Conservation (phyloP, 2,797 vertebrate species). For the Lagothrix lagotricha region DNA sequence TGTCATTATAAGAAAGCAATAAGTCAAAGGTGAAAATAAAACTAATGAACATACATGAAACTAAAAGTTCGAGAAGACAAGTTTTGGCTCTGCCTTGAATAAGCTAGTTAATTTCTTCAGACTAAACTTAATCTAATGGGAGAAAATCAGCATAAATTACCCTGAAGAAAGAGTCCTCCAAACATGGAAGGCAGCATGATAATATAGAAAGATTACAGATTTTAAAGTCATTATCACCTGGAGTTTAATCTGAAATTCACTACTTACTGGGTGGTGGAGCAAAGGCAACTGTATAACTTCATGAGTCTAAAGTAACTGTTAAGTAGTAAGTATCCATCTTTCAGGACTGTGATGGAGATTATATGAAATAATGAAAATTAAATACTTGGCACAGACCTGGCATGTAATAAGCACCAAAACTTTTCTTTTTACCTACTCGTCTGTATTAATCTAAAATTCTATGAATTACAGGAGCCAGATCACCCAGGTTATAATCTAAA, state of each 20-base stretch:
- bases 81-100: neutral
- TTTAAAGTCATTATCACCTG: neutral
- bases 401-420: neutral
- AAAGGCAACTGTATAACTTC: neutral
- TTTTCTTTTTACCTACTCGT: neutral
- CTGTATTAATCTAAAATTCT: neutral
- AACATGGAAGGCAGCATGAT: neutral
- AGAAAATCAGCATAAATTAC: neutral
- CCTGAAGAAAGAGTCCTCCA: neutral
- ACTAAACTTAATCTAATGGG: neutral
- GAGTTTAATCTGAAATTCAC: constrained; percentile 13
- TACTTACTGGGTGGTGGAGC: neutral
- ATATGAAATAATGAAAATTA: constrained; percentile 26
- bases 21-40: neutral
- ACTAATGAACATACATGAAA: neutral
- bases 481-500: neutral
- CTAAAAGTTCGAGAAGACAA: neutral
- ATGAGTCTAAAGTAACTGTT: neutral
- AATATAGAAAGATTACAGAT: neutral
- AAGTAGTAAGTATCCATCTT: neutral
- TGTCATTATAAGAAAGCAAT: neutral
- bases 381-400: neutral
- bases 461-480: neutral
- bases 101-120: neutral
- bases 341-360: neutral